Conservation (phyloP, 2,888 invertebrate species). For the Diploptera punctata region DNA sequence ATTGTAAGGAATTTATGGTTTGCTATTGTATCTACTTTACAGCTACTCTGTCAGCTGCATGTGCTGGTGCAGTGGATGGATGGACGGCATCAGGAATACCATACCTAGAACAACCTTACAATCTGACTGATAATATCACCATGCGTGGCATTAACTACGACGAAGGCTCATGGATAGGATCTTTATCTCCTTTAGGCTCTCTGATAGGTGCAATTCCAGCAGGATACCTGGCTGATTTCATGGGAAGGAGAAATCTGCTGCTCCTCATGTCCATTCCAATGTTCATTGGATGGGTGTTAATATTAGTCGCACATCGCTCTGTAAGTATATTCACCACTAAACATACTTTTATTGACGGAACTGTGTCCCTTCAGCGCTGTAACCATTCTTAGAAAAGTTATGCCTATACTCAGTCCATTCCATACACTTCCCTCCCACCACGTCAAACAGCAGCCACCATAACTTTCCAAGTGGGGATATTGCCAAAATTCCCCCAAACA, state of each 20-base stretch:
- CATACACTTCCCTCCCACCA: too few species aligned
- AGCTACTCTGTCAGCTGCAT: conserved; percentile 59
- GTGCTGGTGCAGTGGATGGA: conserved; percentile 57
- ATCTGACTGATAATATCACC: conserved; percentile 54
- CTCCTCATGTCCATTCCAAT: conserved; percentile 67
- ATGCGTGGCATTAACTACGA: conserved; percentile 55
- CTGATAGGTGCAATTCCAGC: conserved; percentile 73
- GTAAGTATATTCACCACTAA: not conserved
- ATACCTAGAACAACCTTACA: conserved; percentile 48
- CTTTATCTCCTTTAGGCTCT: conserved; percentile 73
- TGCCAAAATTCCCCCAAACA: too few species aligned
- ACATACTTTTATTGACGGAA: too few species aligned
- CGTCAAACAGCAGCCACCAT: too few species aligned
- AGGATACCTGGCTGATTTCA: conserved; percentile 55
- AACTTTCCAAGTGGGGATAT: too few species aligned
- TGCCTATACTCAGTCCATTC: too few species aligned
- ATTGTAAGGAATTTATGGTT: too few species aligned
- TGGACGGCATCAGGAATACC: conserved; percentile 59
- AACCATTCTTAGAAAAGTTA: too few species aligned
- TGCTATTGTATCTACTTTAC: too few species aligned
- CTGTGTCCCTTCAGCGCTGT: too few species aligned
- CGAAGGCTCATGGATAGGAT: conserved; percentile 76
- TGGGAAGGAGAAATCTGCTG: conserved; percentile 44
- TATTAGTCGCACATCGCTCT: conserved; percentile 60
- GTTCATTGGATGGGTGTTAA: conserved; percentile 72